Evolutionary conservation across 2,888 invertebrate species (phyloP), one percentile per base, ranked within the genome.

Genomic region (Micoletzkya japonica): DNA sequence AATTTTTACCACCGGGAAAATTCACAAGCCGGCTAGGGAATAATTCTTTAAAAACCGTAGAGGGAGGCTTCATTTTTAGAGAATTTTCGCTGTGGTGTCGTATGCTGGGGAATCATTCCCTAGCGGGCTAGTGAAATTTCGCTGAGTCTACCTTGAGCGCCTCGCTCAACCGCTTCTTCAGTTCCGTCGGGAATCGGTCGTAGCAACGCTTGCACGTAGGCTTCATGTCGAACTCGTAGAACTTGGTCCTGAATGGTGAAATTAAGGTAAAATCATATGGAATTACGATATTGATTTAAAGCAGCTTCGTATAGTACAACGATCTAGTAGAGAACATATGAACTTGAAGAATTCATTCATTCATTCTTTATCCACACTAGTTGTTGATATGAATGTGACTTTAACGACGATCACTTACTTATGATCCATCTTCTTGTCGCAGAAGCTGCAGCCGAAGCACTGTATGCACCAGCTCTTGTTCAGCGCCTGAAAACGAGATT

Each of bases 381-480:
- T 7, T 24, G 10, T n/a, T 39, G 17, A 39, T 10, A 39, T 39
- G 17, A 39, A 39, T 39, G 17, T 10, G 17, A 39, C 10, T 34
- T 64, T 10, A 49, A 66, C 20, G 34, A 14, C 4, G 24, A 36
- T 61, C 37, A 77, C 81, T 73, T 57, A 88, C 88, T 88, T 88
- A 71, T 88, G 88, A 76, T 87, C 87, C 86, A 89, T 87, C 73
- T 95, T 92, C 83, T 92, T 91, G 88, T 99, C 97, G 88, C 98
- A 98, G 76, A 95, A 90, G 3, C 94, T 92, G 87, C 98, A 98
- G 64, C 95, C 93, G 87, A 99, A 99, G 88, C 98, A 98, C 87
- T 96, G 93, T 67, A 94, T 93, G 87, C 97, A 98, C 97, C 97
- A 99, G 57, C 95, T 94, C 88, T 98, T 98, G 88, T 97, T 96